Evolutionary conservation across 2,888 invertebrate genomes (phyloP).

Genomic region (Callinectes sapidus): DNA sequence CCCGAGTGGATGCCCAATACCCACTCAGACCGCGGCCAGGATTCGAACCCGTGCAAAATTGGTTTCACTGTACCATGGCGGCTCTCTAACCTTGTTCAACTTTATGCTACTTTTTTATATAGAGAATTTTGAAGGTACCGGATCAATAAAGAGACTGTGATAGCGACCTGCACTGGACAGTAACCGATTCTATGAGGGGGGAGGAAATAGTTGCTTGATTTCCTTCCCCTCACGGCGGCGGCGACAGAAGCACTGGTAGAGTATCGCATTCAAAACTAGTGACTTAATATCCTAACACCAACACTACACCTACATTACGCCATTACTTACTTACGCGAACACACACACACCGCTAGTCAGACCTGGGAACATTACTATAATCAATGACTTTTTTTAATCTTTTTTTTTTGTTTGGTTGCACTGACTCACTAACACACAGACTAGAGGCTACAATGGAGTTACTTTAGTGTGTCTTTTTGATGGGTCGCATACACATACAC

Average conservation of each 20-base stretch:
- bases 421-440: background rate
- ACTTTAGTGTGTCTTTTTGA: background rate
- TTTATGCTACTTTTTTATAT: background rate
- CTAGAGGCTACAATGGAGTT: conserved; percentile 3
- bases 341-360: background rate
- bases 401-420: background rate
- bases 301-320: background rate
- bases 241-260: background rate
- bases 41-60: too few species aligned
- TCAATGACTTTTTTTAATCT: background rate
- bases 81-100: too few species aligned
- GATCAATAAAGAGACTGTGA: background rate
- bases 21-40: too few species aligned
- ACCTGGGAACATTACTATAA: conserved; percentile 32
- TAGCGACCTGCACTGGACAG: background rate
- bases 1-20: too few species aligned
- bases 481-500: background rate
- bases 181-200: background rate
- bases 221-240: background rate
- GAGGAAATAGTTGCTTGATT: background rate
- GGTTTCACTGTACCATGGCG: too few species aligned
- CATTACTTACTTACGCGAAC: background rate
- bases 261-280: background rate
- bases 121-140: background rate
- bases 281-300: background rate